These are phyloP conservation scores for Tyria jacobaeae DNA, from an alignment of 2,888 invertebrate genomes.

Conservation along the genomic window DNA sequence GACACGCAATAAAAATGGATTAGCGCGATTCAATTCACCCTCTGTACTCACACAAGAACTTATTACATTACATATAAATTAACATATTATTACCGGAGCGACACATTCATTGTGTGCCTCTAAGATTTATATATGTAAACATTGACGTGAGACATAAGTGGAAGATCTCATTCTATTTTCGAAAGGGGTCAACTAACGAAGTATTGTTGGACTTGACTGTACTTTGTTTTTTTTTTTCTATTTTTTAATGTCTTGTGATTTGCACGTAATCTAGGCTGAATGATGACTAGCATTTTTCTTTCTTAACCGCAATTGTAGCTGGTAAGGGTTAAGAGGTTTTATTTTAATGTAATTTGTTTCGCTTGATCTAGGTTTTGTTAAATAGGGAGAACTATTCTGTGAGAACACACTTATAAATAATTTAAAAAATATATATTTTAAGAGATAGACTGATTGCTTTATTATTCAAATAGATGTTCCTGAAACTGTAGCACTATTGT, in stretches of 20 bases:
- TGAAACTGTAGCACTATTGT: too few relatives aligned
- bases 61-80: constrained; percentile 84
- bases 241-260: constrained; percentile 58
- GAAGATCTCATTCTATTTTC: constrained; percentile 43
- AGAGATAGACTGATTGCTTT: too few relatives aligned
- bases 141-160: constrained; percentile 69
- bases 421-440: too few relatives aligned
- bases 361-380: constrained; percentile 30
- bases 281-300: constrained; percentile 45
- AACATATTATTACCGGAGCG: constrained; percentile 80
- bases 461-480: too few relatives aligned
- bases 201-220: constrained; percentile 68
- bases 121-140: constrained; percentile 84
- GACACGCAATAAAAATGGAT: constrained; percentile 85
- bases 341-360: constrained; percentile 41
- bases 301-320: constrained; percentile 33
- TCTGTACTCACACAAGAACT: constrained; percentile 67
- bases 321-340: constrained; percentile 22
- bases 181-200: constrained; percentile 76
- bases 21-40: constrained; percentile 74
- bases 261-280: constrained; percentile 57
- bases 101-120: constrained; percentile 70
- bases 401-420: constrained; percentile 2
- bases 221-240: constrained; percentile 61
- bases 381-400: constrained; percentile 5